Evolutionary conservation across 2,888 invertebrate species (phyloP), one percentile per base, ranked within the genome.

Genomic region (Dorcus parallelipipedus): DNA sequence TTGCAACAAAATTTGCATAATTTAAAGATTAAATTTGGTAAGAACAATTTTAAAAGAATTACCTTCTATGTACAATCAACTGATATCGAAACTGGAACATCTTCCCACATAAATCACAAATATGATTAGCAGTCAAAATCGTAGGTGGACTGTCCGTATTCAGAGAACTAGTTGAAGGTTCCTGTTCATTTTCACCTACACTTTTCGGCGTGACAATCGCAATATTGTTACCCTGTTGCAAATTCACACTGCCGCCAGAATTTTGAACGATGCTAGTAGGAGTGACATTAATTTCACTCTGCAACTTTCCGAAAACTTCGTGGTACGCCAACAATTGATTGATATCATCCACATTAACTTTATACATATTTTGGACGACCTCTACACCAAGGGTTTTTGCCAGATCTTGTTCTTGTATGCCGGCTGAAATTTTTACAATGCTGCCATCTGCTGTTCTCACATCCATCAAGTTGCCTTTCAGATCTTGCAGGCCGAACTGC

Each of bases 11-110:
- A n/a, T n/a, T n/a, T n/a, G n/a, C 14, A 14, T 14, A 20, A 20
- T 20, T 14, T 1, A 14, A 14, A 14, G 14, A 14, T 14, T 14
- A 14, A 14, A 14, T 14, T 14, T 14, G 14, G 14, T 14, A 14
- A 14, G 14, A 14, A 14, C 1, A 14, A 14, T 14, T 14, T 14
- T 14, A 20, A 33, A 33, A 33, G 1, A 33, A 33, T 33, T 6
- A 33, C 26, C 93, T 86, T 71, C 91, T 84, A 79, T 93, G 93
- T 43, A 93, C 92, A 69, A 93, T 93, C 59, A 93, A 83, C 75
- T 93, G 93, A 78, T 93, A 93, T 58, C 92, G 86, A 77, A 90
- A 93, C 71, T 91, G 91, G 78, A 93, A 93, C 79, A 90, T 88
- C 79, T 93, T 92, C 52, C 91, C 90, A 71, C 93, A 93, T 60